Conservation (phyloP, 2,888 invertebrate genomes). For the Griposia aprilina region DNA sequence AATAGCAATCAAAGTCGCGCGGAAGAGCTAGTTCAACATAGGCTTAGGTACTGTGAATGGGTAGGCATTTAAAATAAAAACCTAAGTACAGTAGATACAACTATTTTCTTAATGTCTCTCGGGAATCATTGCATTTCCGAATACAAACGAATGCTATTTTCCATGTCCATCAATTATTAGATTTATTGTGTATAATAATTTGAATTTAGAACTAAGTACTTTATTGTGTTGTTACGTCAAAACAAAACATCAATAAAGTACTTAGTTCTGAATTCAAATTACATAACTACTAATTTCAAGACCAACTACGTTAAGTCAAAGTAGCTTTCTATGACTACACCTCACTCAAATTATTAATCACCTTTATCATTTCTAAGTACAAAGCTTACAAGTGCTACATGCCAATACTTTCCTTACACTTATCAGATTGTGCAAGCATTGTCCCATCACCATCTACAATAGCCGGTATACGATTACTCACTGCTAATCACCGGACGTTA, state of each 20-base stretch:
- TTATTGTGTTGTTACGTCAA: no score
- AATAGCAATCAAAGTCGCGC: neutral
- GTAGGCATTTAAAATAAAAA: no score
- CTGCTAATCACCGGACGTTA: slow-evolving; percentile 67
- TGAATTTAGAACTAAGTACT: no score
- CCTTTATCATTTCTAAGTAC: slow-evolving; percentile 39
- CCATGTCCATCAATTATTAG: no score
- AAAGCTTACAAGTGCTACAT: slow-evolving; percentile 20
- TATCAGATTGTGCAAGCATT: slow-evolving; percentile 56
- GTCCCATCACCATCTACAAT: slow-evolving; percentile 58
- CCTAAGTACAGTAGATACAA: no score
- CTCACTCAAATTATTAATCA: slow-evolving; percentile 20
- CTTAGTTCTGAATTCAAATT: no score
- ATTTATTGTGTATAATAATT: no score
- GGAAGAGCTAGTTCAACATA: neutral
- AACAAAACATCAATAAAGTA: no score
- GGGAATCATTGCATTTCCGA: no score
- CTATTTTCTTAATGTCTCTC: no score
- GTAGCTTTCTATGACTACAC: neutral
- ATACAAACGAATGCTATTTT: no score
- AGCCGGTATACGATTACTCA: slow-evolving; percentile 68
- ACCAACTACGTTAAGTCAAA: neutral
- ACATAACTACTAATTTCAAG: neutral
- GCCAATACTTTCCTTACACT: slow-evolving; percentile 38
- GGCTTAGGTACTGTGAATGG: neutral